Conservation (phyloP, 2,113 vertebrate species). For the Python bivittatus region DNA sequence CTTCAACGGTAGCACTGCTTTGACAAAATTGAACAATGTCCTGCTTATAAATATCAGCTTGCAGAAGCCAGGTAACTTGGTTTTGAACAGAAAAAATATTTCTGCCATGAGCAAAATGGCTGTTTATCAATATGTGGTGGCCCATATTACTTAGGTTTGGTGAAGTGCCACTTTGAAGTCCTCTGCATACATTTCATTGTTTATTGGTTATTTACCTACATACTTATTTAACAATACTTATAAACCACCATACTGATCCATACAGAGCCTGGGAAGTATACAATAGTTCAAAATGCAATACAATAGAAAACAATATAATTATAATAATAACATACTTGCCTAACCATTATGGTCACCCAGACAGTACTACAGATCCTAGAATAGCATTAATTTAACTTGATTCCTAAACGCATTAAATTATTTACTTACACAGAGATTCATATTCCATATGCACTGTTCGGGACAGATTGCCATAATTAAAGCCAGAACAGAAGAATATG, state of each 20-base stretch:
- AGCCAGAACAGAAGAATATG: not conserved
- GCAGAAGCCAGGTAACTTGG: no score
- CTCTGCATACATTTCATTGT: no score
- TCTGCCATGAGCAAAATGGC: no score
- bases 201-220: not conserved
- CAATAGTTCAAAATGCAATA: not conserved
- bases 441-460: not conserved
- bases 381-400: not conserved
- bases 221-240: not conserved
- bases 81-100: no score
- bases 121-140: not conserved
- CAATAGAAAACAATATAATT: not conserved
- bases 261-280: not conserved
- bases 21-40: no score
- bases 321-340: not conserved
- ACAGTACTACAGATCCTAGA: not conserved
- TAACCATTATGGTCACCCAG: not conserved
- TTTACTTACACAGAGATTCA: not conserved
- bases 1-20: no score
- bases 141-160: not conserved
- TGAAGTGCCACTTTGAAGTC: not conserved
- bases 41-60: no score
- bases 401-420: not conserved
- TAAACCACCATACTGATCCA: not conserved
- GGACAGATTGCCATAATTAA: not conserved